A percentile compares a stretch with the other conserved stretches of the same genome.
phyloP scores from a whole-genome alignment of 1,140 invertebrate genomes.

The Drosophila nasuta region DNA sequence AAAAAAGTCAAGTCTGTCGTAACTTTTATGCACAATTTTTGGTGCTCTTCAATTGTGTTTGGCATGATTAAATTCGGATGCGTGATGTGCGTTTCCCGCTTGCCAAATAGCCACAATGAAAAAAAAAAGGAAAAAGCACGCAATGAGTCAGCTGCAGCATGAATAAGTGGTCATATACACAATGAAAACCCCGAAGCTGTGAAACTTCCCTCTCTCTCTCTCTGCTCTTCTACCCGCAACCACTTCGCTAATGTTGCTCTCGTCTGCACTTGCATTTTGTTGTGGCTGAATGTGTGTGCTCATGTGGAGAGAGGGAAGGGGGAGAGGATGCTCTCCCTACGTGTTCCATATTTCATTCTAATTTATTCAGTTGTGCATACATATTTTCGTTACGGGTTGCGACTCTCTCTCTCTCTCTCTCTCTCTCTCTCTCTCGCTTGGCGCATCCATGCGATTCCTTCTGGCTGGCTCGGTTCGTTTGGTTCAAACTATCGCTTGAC shows the following conservation, averaged over 20 bases:
- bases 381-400: constrained; percentile 82
- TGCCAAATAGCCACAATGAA: neutral
- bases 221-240: neutral
- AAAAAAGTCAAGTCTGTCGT: constrained; percentile 25
- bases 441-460: constrained; percentile 82
- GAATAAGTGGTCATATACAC: constrained; percentile 52
- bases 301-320: neutral
- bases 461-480: constrained; percentile 80
- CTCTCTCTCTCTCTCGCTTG: constrained; percentile 23
- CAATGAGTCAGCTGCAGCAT: constrained; percentile 74
- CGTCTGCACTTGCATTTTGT: constrained; percentile 24
- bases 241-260: constrained; percentile 37
- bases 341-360: constrained; percentile 83
- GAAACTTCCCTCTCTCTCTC: neutral
- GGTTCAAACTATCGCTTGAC: constrained; percentile 79
- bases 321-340: constrained; percentile 42
- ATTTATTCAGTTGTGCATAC: constrained; percentile 83
- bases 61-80: constrained; percentile 79
- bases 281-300: constrained; percentile 22
- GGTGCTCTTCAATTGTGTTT: constrained; percentile 71
- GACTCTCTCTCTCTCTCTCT: too few species aligned
- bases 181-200: neutral
- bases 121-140: constrained; percentile 33
- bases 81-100: constrained; percentile 20
- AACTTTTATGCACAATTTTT: constrained; percentile 53